Conservation (phyloP, 2,113 vertebrate species). For the Prietella phreatophila region DNA sequence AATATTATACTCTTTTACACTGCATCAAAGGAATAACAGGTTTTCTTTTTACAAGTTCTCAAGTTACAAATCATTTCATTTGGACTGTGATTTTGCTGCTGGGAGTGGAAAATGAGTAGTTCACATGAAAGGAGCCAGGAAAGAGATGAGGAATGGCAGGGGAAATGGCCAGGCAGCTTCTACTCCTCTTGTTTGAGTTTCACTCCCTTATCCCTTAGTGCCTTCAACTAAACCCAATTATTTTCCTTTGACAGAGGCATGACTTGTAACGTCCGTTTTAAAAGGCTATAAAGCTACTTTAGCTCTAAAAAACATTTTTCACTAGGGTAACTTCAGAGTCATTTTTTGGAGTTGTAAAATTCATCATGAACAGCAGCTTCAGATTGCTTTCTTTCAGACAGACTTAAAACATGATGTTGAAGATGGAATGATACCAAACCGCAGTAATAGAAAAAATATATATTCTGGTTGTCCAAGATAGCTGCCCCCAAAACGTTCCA, state of each 20-base stretch:
- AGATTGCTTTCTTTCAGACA: neutral
- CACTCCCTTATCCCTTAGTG: slow-evolving; percentile 15
- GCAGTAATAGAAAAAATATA: too few species aligned
- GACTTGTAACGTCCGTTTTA: slow-evolving; percentile 22
- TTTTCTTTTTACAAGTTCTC: neutral
- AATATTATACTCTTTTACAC: slow-evolving; percentile 20
- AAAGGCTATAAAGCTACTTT: slow-evolving; percentile 28
- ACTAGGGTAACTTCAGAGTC: neutral
- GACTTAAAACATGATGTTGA: neutral
- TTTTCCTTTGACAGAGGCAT: slow-evolving; percentile 44
- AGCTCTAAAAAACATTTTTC: slow-evolving; percentile 14
- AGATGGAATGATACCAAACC: too few species aligned
- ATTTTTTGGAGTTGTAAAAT: neutral
- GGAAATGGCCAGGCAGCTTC: slow-evolving; percentile 34
- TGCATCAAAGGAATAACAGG: neutral
- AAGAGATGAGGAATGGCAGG: neutral
- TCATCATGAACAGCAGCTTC: slow-evolving; percentile 2
- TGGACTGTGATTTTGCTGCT: slow-evolving; percentile 20
- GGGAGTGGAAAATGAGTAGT: slow-evolving; percentile 31
- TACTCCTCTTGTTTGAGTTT: slow-evolving; percentile 36
- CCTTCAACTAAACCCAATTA: slow-evolving; percentile 36
- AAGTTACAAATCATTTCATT: slow-evolving; percentile 16
- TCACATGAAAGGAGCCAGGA: slow-evolving; percentile 29
- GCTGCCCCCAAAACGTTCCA: too few species aligned
- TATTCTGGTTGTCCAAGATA: too few species aligned